Evolutionary conservation across 2,113 vertebrate genomes (phyloP).

Genomic region (Psittacus erithacus): DNA sequence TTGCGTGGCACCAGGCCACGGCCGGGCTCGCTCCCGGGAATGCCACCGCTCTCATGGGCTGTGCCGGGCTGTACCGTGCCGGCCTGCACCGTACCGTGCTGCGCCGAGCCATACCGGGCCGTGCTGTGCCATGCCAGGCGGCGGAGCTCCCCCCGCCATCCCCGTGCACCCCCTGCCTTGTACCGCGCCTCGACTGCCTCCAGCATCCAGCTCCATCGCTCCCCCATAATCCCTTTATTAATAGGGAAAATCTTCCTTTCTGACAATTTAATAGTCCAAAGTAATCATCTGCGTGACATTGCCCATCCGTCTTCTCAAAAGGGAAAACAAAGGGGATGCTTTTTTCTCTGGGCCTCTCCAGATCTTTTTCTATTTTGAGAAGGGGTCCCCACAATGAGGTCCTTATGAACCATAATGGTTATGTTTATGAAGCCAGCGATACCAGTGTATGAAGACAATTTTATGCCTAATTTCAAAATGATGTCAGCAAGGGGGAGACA

Average conservation of each 20-base stretch:
- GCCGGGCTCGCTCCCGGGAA: background rate
- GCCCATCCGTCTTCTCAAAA: slow-evolving; percentile 90
- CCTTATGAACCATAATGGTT: slow-evolving; percentile 90
- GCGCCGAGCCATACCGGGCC: background rate
- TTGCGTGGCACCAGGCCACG: background rate
- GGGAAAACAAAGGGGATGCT: slow-evolving; percentile 85
- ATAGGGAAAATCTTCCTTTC: slow-evolving; percentile 87
- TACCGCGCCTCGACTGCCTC: background rate
- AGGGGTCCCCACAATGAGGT: slow-evolving; percentile 84
- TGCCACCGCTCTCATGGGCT: background rate
- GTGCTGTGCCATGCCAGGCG: background rate
- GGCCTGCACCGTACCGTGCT: background rate
- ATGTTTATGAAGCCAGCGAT: slow-evolving; percentile 93
- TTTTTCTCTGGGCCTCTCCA: slow-evolving; percentile 76
- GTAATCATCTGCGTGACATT: slow-evolving; percentile 92
- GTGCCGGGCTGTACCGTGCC: background rate
- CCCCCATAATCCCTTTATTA: slow-evolving; percentile 79
- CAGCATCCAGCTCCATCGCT: slow-evolving; percentile 81
- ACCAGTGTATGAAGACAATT: slow-evolving; percentile 88
- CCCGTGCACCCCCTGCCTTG: background rate
- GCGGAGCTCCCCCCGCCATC: slow-evolving; percentile 51
- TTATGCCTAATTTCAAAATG: slow-evolving; percentile 86
- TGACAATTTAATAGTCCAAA: slow-evolving; percentile 95
- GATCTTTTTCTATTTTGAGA: slow-evolving; percentile 87
- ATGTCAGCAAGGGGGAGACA: slow-evolving; percentile 75